Evolutionary conservation across 2,113 vertebrate species (phyloP), one percentile per base, ranked within the genome.

Genomic region (Coreoperca whiteheadi): DNA sequence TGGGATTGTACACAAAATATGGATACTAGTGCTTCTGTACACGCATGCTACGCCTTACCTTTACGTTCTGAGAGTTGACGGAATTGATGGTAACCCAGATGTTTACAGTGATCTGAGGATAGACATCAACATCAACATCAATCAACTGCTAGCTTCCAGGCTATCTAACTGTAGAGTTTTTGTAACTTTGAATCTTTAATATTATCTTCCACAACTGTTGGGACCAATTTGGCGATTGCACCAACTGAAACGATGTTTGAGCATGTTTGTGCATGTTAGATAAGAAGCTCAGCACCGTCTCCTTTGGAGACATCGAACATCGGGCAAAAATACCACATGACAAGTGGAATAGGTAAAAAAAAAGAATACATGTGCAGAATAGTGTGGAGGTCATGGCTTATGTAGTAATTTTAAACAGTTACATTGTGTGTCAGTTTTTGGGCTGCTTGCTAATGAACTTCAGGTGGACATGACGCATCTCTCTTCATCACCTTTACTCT

Each of bases 151-250:
- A 39, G 57, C 60, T 74, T 39, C n/a, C 77, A 80, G 77, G 67
- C 41, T 70, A 34, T 79, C 43, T 18, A 66, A 76, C 28, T 8
- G 30, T 59, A 28, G 28, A 72, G 46, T 50, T 82, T 85, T 77
- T 85, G 66, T 68, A 81, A 89, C 82, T 79, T 65, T 73, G 41
- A 82, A 73, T 70, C 41, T 81, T 90, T 77, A 71, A 75, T 60
- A 76, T 72, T 76, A 87, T 85, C 53, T 69, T 67, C 66, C 34
- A 6, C 50, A 54, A 72, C 70, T 69, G 48, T 41, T 73, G 65
- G 28, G 50, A 37, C 53, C 57, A 81, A 85, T 82, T 82, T 46
- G 18, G 28, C 37, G 20, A 66, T 65, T 2, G 10, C 66, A 73
- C 30, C 69, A 61, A 50, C n/a, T 18, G 64, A 39, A 61, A 71